Conservation (phyloP, 1,140 invertebrate genomes). For the Lepidurus couesii region DNA sequence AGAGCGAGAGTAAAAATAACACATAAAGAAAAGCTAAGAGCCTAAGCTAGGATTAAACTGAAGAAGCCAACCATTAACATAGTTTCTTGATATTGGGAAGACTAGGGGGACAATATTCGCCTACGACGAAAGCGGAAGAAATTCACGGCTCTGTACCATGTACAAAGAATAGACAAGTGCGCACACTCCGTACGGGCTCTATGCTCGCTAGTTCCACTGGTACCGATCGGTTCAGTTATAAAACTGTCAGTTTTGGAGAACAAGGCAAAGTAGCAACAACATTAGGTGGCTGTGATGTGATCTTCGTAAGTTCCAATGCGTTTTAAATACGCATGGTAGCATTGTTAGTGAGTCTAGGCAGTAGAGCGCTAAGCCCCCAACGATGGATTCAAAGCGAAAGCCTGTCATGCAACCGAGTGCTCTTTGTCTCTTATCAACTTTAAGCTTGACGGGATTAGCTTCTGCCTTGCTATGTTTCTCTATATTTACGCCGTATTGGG, state of each 20-base stretch:
- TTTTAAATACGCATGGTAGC: background rate
- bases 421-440: conserved; percentile 45
- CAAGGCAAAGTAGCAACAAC: background rate
- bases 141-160: background rate
- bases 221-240: conserved; percentile 6
- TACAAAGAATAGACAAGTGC: background rate
- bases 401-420: conserved; percentile 29
- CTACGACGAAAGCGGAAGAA: background rate
- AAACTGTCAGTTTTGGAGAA: background rate
- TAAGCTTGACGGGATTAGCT: conserved; percentile 54
- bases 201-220: background rate
- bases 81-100: background rate
- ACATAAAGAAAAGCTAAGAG: background rate
- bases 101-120: background rate
- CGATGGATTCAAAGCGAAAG: conserved; percentile 12
- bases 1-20: background rate
- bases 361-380: background rate
- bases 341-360: background rate
- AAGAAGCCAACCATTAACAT: background rate
- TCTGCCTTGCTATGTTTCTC: conserved; percentile 71
- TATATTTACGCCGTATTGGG: conserved; percentile 81
- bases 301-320: background rate
- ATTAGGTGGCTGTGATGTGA: conserved; percentile 11
- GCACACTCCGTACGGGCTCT: background rate
- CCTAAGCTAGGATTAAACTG: background rate